Conservation (phyloP, 2,797 vertebrate genomes). For the Melanotaenia parkinsoni region DNA sequence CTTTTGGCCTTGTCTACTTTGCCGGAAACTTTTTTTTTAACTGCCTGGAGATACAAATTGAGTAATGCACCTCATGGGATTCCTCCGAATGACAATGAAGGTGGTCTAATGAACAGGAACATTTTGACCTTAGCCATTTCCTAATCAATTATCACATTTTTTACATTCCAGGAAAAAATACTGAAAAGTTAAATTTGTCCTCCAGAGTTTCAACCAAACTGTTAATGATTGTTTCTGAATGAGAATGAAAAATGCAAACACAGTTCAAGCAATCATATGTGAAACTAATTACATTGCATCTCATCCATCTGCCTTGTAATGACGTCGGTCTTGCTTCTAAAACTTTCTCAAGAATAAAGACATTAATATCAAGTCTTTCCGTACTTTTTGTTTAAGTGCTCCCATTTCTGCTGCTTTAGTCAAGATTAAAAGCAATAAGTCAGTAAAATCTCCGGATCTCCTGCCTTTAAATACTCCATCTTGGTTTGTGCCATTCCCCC, state of each 20-base stretch:
- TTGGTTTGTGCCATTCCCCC: constrained; percentile 46
- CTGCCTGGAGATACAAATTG: constrained; percentile 17
- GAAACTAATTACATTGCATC: constrained; percentile 57
- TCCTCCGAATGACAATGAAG: constrained; percentile 4
- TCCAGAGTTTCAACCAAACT: constrained; percentile 35
- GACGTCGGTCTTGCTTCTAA: constrained; percentile 52
- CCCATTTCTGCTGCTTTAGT: constrained; percentile 64
- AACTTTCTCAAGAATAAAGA: constrained; percentile 64
- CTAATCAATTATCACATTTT: constrained; percentile 42
- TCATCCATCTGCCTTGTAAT: constrained; percentile 54
- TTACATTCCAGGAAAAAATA: constrained; percentile 4
- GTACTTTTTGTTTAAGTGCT: constrained; percentile 63
- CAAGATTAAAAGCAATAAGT: constrained; percentile 67
- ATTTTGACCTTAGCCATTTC: constrained; percentile 21
- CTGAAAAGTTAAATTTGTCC: constrained; percentile 24
- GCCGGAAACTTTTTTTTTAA: constrained; percentile 4
- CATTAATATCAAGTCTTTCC: constrained; percentile 66
- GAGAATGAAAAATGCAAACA: constrained; percentile 50
- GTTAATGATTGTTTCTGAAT: constrained; percentile 40
- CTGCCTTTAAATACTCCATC: constrained; percentile 31
- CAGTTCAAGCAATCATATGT: constrained; percentile 46
- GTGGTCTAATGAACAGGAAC: constrained; percentile 19
- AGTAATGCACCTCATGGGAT: constrained; percentile 1
- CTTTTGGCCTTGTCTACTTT: constrained; percentile 7
- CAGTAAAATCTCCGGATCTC: constrained; percentile 33